phyloP scores from a whole-genome alignment of 2,113 vertebrate species.

The Tetrao urogallus region DNA sequence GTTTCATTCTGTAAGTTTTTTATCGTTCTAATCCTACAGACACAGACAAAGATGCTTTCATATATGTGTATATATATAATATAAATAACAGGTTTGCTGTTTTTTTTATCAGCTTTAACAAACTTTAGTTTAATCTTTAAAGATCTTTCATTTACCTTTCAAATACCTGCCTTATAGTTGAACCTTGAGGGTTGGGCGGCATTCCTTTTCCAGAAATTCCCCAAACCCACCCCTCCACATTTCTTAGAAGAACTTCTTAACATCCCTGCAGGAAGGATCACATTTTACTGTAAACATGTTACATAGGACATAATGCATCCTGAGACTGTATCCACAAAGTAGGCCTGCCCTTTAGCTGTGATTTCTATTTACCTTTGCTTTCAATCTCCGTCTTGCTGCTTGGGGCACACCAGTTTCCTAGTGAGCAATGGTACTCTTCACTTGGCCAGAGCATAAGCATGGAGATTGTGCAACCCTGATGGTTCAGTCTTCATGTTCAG shows the following conservation, averaged over 20 bases:
- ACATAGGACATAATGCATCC: rapidly evolving
- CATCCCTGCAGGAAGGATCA: background rate
- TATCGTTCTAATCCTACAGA: background rate
- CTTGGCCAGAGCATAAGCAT: rapidly evolving
- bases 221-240: background rate
- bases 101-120: background rate
- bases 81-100: background rate
- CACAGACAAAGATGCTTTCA: background rate
- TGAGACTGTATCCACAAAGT: background rate
- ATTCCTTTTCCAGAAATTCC: background rate
- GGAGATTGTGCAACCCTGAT: background rate
- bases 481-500: background rate
- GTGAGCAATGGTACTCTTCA: background rate
- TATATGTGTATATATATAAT: background rate
- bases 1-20: background rate
- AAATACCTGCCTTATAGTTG: background rate
- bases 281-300: background rate
- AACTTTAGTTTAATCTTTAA: background rate
- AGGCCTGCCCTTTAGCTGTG: background rate
- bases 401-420: background rate
- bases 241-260: background rate
- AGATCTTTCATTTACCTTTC: background rate
- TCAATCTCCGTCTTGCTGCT: background rate
- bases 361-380: background rate
- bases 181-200: background rate